These are phyloP conservation scores for Platypus cylindrus DNA, from an alignment of 2,888 invertebrate genomes.

Conservation along the genomic window DNA sequence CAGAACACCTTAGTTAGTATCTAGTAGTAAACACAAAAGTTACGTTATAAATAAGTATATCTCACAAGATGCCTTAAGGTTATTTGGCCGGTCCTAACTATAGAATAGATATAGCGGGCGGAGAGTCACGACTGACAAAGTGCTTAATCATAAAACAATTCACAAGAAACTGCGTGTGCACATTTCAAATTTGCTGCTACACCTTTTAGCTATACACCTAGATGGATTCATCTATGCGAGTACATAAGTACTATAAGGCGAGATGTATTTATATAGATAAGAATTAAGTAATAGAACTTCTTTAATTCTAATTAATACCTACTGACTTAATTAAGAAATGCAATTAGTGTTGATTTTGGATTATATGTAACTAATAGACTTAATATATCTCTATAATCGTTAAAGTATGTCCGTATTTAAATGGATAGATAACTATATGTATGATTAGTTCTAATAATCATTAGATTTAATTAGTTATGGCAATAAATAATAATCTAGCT, in stretches of 20 bases:
- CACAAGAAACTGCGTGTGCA: conserved; percentile 19
- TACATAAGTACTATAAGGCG: conserved; percentile 9
- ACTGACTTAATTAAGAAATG: conserved; percentile 10
- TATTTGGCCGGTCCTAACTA: conserved; percentile 21
- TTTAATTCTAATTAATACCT: conserved; percentile 12
- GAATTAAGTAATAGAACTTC: conserved; percentile 17
- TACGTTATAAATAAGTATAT: conserved; percentile 26
- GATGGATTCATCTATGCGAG: too few species aligned
- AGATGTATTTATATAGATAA: conserved; percentile 16
- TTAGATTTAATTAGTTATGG: too few species aligned
- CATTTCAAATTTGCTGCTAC: conserved; percentile 19
- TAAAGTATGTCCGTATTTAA: too few species aligned
- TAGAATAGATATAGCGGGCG: conserved; percentile 18
- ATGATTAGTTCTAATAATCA: too few species aligned
- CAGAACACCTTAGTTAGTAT: conserved; percentile 8
- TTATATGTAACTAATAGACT: too few species aligned
- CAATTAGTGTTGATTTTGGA: too few species aligned
- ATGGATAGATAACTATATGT: too few species aligned
- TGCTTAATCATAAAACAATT: conserved; percentile 29
- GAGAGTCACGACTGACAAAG: conserved; percentile 27
- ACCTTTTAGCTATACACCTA: too few species aligned
- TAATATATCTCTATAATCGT: too few species aligned
- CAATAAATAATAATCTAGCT: too few species aligned
- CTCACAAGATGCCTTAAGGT: conserved; percentile 23
- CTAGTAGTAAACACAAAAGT: conserved; percentile 21